Evolutionary conservation across 2,888 invertebrate genomes (phyloP).

Genomic region (Automeris io): DNA sequence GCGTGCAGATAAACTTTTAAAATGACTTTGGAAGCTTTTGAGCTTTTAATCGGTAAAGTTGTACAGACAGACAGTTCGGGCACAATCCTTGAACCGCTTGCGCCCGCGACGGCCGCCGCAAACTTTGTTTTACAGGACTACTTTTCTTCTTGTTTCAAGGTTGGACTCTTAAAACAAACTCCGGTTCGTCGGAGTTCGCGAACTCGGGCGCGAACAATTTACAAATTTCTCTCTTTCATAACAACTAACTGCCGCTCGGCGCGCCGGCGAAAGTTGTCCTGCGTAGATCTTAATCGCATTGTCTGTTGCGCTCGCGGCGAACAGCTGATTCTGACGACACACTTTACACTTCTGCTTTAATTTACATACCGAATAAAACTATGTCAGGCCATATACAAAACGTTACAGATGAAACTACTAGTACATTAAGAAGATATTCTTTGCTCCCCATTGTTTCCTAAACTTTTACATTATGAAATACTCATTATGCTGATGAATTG

Average conservation of each 20-base stretch:
- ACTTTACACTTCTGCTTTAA: constrained; percentile 58
- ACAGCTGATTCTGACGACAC: constrained; percentile 73
- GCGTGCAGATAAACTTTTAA: constrained; percentile 78
- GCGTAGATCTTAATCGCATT: constrained; percentile 79
- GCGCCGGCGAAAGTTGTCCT: constrained; percentile 78
- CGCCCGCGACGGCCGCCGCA: constrained; percentile 78
- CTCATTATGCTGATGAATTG: too few species aligned
- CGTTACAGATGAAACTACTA: too few species aligned
- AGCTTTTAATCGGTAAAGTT: constrained; percentile 79
- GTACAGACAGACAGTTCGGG: constrained; percentile 78
- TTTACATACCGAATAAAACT: constrained; percentile 15
- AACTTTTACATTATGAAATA: too few species aligned
- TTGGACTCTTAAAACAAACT: constrained; percentile 79
- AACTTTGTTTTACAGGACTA: constrained; percentile 79
- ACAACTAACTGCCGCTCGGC: constrained; percentile 78
- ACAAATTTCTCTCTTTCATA: constrained; percentile 79
- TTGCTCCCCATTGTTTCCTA: too few species aligned
- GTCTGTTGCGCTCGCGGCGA: constrained; percentile 75
- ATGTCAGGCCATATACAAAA: too few species aligned
- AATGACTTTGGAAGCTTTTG: constrained; percentile 79
- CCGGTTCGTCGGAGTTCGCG: constrained; percentile 78
- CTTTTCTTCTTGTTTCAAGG: constrained; percentile 79
- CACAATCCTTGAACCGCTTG: constrained; percentile 78
- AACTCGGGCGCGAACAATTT: constrained; percentile 79
- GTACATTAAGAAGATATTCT: too few species aligned